Percentiles rank a stretch among this genome's conserved stretches.
Conservation (phyloP, 2,797 vertebrate species). For the Botia almorhae region DNA sequence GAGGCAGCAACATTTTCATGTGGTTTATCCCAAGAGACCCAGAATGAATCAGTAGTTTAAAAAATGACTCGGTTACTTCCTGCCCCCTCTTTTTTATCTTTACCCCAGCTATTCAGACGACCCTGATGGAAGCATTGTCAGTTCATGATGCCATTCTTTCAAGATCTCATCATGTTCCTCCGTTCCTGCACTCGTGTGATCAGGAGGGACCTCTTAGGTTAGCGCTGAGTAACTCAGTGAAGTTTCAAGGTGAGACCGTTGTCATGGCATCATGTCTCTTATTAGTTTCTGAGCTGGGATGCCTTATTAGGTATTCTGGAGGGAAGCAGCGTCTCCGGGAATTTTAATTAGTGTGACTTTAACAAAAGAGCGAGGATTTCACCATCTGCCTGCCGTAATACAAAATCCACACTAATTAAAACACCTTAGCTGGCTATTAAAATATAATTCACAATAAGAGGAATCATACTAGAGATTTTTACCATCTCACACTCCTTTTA, state of each 20-base stretch:
- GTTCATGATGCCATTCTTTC: slow-evolving; percentile 16
- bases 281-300: slow-evolving; percentile 79
- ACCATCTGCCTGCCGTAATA: slow-evolving; percentile 88
- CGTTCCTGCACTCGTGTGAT: slow-evolving; percentile 42
- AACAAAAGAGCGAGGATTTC: slow-evolving; percentile 86
- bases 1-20: slow-evolving; percentile 27
- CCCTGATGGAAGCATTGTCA: slow-evolving; percentile 25
- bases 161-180: slow-evolving; percentile 51
- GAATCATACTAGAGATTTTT: slow-evolving; percentile 70
- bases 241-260: slow-evolving; percentile 82
- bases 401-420: slow-evolving; percentile 90
- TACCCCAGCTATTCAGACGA: slow-evolving; percentile 21
- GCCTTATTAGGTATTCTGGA: slow-evolving; percentile 85
- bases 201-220: slow-evolving; percentile 53
- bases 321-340: slow-evolving; percentile 83
- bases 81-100: not conserved
- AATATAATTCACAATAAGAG: slow-evolving; percentile 77
- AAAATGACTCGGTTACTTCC: slow-evolving; percentile 32
- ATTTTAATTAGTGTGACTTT: slow-evolving; percentile 95
- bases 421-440: slow-evolving; percentile 84
- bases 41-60: slow-evolving; percentile 1
- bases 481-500: slow-evolving; percentile 35
- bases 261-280: slow-evolving; percentile 78
- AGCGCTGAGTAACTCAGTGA: slow-evolving; percentile 58
- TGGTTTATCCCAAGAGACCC: slow-evolving; percentile 1